Evolutionary conservation across 1,140 invertebrate genomes (phyloP).

Genomic region (Cydia amplana): DNA sequence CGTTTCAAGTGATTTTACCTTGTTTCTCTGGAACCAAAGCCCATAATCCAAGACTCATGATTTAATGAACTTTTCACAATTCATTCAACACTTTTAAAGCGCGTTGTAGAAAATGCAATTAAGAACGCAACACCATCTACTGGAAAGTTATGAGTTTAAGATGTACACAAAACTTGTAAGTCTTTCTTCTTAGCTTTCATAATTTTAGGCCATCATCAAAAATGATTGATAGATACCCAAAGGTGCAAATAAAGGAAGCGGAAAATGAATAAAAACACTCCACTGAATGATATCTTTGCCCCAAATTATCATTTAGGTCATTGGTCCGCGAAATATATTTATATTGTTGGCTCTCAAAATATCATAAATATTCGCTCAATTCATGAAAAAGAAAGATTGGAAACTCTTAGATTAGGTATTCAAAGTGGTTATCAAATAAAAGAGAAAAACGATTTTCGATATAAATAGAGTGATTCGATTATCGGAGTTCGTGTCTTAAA

Average conservation of each 20-base stretch:
- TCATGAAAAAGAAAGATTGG: neutral
- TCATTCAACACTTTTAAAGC: too few relatives aligned
- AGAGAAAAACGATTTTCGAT: neutral
- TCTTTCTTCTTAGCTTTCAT: neutral
- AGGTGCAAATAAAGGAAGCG: neutral
- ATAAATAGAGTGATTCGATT: neutral
- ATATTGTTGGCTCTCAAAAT: neutral
- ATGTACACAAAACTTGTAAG: too few relatives aligned
- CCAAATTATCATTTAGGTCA: conserved; percentile 13
- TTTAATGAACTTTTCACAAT: too few relatives aligned
- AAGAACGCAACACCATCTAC: too few relatives aligned
- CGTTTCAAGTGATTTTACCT: too few relatives aligned
- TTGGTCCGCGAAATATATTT: neutral
- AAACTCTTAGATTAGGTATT: neutral
- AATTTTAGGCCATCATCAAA: neutral
- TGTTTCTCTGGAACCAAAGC: too few relatives aligned
- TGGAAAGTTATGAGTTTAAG: too few relatives aligned
- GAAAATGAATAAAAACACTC: neutral
- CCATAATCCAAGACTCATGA: too few relatives aligned
- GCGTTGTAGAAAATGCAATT: too few relatives aligned
- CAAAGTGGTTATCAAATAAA: neutral
- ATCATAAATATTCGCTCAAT: conserved; percentile 6
- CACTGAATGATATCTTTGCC: neutral
- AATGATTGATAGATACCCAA: neutral
- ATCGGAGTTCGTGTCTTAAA: too few relatives aligned